Base-by-base conservation (phyloP, 2,113 vertebrate species). In the Tachuris rubrigastra region DNA sequence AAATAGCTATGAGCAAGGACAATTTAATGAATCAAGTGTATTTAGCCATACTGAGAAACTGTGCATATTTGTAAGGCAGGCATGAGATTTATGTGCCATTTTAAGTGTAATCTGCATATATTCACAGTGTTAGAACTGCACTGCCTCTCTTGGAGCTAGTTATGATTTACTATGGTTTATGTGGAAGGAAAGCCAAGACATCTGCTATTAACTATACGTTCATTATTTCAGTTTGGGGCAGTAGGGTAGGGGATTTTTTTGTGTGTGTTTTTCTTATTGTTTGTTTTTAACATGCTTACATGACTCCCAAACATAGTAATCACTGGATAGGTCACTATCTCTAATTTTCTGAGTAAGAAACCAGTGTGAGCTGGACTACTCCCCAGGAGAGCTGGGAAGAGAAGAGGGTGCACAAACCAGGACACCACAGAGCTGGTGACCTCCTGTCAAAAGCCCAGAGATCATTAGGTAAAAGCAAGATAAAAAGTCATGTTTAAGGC, bases 351-450 rank as follows among this genome's bases (percentile, higher is more conserved):
- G 27, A 56, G 21, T 65, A 44, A 92, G 15, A 67, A 90, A 58
- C 41, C 5, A 55, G 31, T 1, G 21, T 35, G 31, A 84, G 15
- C 11, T 58, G 47, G 23, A 31, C 50, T 83, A 24, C 6, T 53
- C 17, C n/a, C 17, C 18, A 20, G 21, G 14, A 22, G 1, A 67
- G 0, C 0, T 62, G 16, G 22, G 22, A 42, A 52, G 15, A 37
- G 28, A 65, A 2, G 0, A 3, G 5, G 6, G 7, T 19, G 7
- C n/a, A 67, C 0, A 0, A 71, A 75, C 46, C 8, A 35, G 24
- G 11, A 33, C 5, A 30, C 22, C 23, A 62, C 20, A 66, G 46
- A 75, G 16, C 17, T 75, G 27, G 12, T 58, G 58, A 31, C 8
- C 6, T 84, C 27, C 37, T 67, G 18, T 24, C 27, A 24, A 22